These are phyloP conservation scores for Busseola fusca DNA, from an alignment of 2,888 invertebrate species.

Conservation along the genomic window DNA sequence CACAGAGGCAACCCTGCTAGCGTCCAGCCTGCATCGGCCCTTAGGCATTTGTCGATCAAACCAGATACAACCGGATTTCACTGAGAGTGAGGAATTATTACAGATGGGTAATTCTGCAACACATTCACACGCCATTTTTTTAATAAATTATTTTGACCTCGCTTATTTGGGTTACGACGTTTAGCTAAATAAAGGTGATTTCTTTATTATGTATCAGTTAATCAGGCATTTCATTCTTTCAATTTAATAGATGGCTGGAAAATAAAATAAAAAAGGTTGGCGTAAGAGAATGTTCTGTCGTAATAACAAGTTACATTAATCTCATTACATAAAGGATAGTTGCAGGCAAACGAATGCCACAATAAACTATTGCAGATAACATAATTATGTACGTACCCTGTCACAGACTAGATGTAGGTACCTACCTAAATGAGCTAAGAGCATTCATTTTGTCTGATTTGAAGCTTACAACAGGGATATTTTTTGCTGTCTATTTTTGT, in stretches of 20 bases:
- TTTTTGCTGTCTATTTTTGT: background rate
- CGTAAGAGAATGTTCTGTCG: background rate
- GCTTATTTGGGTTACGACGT: slow-evolving; percentile 35
- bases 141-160: slow-evolving; percentile 24
- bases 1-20: slow-evolving; percentile 33
- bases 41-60: slow-evolving; percentile 54
- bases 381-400: background rate
- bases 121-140: slow-evolving; percentile 22
- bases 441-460: background rate
- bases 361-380: slow-evolving; percentile 15
- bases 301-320: slow-evolving; percentile 7
- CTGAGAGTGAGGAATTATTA: slow-evolving; percentile 56
- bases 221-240: background rate
- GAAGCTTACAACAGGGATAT: background rate
- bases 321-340: slow-evolving; percentile 15
- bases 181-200: slow-evolving; percentile 8
- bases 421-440: background rate
- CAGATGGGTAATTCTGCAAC: slow-evolving; percentile 54
- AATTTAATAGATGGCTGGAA: background rate
- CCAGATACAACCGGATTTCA: slow-evolving; percentile 66
- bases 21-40: slow-evolving; percentile 39
- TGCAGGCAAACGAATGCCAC: slow-evolving; percentile 7
- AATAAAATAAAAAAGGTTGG: background rate
- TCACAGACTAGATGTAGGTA: background rate
- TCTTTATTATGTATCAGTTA: background rate